Percentiles rank a stretch among this genome's conserved stretches.
Conservation (phyloP, 2,113 vertebrate genomes). For the Misgurnus mizolepis region DNA sequence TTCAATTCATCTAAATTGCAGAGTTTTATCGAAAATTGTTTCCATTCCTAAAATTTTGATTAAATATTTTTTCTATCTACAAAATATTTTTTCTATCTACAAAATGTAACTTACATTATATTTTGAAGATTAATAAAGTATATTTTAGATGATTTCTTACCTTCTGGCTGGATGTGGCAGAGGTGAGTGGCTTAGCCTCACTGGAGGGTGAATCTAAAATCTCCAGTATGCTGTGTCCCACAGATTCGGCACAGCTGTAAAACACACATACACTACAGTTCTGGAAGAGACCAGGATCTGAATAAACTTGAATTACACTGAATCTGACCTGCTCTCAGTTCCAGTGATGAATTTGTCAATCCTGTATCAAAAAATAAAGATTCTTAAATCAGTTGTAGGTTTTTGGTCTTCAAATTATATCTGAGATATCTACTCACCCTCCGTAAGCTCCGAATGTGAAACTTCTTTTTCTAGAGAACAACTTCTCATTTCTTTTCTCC, state of each 20-base stretch:
- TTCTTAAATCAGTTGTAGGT: too few species aligned
- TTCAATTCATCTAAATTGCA: not conserved
- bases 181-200: slow-evolving; percentile 68
- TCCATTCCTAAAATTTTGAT: too few species aligned
- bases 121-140: not conserved
- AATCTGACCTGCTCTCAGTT: slow-evolving; percentile 63
- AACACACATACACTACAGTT: slow-evolving; percentile 38
- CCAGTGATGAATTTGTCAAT: slow-evolving; percentile 64
- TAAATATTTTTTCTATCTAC: too few species aligned
- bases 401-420: not conserved
- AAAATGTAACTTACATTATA: not conserved
- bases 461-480: slow-evolving; percentile 79
- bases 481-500: slow-evolving; percentile 67
- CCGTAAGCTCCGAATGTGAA: slow-evolving; percentile 78
- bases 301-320: not conserved
- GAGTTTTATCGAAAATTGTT: too few species aligned
- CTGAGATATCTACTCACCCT: slow-evolving; percentile 71
- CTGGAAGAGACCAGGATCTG: slow-evolving; percentile 27
- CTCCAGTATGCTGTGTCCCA: slow-evolving; percentile 64
- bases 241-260: slow-evolving; percentile 67
- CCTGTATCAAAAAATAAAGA: slow-evolving; percentile 57
- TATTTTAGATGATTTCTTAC: slow-evolving; percentile 62
- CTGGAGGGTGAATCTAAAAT: slow-evolving; percentile 70
- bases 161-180: slow-evolving; percentile 74
- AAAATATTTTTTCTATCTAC: not conserved